These are phyloP conservation scores for Coptotermes formosanus DNA, from an alignment of 1,140 invertebrate genomes.

Conservation along the genomic window DNA sequence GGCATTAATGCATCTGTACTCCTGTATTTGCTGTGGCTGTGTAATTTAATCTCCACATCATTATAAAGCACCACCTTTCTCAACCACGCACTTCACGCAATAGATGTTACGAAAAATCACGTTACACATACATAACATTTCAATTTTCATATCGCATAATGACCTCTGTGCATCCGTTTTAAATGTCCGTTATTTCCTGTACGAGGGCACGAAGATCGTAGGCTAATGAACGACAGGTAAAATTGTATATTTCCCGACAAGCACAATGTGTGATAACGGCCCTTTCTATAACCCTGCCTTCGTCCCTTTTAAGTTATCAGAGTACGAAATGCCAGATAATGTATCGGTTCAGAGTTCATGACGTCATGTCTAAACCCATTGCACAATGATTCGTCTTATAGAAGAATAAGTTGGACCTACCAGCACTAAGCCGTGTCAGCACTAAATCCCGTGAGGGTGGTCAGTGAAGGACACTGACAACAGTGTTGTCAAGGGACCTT, in stretches of 20 bases:
- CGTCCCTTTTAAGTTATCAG: not conserved
- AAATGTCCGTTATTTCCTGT: not conserved
- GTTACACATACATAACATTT: too few species aligned
- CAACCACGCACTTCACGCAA: too few species aligned
- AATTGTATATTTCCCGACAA: too few species aligned
- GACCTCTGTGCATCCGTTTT: not conserved
- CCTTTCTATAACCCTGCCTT: not conserved
- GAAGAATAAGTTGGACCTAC: not conserved
- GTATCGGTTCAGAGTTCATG: not conserved
- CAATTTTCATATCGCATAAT: not conserved
- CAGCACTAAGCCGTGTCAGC: conserved; percentile 8
- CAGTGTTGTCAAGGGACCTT: not conserved
- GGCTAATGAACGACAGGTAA: not conserved
- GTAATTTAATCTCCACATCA: too few species aligned
- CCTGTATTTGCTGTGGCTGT: too few species aligned
- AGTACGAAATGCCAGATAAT: not conserved
- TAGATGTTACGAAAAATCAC: too few species aligned
- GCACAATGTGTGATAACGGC: too few species aligned
- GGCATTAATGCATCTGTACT: too few species aligned
- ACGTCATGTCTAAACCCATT: not conserved
- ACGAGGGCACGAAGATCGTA: not conserved
- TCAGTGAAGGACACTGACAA: conserved; percentile 7
- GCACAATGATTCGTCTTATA: not conserved
- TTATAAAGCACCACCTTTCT: too few species aligned
- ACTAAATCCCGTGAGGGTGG: not conserved